Base-by-base conservation (phyloP, 2,888 invertebrate genomes). In the Dione juno region DNA sequence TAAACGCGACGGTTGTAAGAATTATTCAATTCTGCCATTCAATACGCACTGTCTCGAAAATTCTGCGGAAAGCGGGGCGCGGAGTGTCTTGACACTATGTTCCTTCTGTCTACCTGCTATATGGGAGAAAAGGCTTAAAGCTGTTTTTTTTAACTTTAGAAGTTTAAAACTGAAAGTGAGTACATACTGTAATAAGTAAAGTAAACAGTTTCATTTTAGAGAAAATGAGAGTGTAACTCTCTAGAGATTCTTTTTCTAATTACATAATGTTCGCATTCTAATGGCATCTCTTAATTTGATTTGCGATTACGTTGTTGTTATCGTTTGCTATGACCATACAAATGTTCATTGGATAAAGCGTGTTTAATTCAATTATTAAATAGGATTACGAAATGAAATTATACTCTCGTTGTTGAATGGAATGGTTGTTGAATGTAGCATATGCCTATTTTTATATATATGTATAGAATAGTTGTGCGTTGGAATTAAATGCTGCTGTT, bases 211-310 rank as follows among this genome's bases (percentile, higher is more conserved):
- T 3, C 16, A 11, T 19, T 41, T 1, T 19, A 59, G 11, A 41
- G 28, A 61, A 43, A 43, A 61, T 59, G n/a, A n/a, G 5, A 61
- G 41, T 43, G 45, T 11, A 50, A 50, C 19, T 16, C 19, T 16
- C 19, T 13, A 19, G 1, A 1, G 11, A 19, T 16, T n/a, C n/a
- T n/a, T 19, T 50, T 50, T 50, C 13, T 35, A 16, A 35, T 61
- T 2, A 13, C n/a, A 43, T 61, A 45, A 45, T 11, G 45, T 9
- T 7, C 16, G 45, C 45, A 61, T 61, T 61, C 16, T 19, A 57
- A 61, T 28, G 61, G 61, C n/a, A 61, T 61, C 61, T 28, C 61
- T 28, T 61, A 45, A 61, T 43, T 28, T 45, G n/a, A 61, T 61
- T 61, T 45, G 45, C 28, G 11, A 35, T 28, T n/a, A 19, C 28